These are phyloP conservation scores for Apotomis turbidana DNA, from an alignment of 2,888 invertebrate genomes.

Conservation along the genomic window DNA sequence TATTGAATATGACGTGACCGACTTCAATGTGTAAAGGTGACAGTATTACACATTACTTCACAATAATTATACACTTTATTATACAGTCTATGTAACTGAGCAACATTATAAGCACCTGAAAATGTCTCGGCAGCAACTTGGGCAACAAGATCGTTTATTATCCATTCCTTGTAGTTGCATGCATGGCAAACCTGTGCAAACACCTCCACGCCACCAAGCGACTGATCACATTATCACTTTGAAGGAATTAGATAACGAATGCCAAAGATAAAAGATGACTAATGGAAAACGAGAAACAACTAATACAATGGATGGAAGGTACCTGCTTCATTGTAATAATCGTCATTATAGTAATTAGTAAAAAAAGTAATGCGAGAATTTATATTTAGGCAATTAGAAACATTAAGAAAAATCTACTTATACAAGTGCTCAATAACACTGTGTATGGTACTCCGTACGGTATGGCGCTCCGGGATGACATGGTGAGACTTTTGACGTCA, in stretches of 20 bases:
- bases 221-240: constrained; percentile 52
- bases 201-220: constrained; percentile 49
- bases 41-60: neutral
- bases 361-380: too few relatives aligned
- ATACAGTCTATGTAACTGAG: neutral
- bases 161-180: constrained; percentile 19
- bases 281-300: constrained; percentile 53
- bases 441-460: too few relatives aligned
- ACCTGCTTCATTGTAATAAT: neutral
- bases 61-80: constrained; percentile 1
- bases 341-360: too few relatives aligned
- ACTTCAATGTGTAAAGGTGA: neutral
- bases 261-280: constrained; percentile 70
- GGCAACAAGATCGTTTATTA: constrained; percentile 26
- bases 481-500: too few relatives aligned
- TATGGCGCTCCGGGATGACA: too few relatives aligned
- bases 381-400: too few relatives aligned
- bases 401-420: too few relatives aligned
- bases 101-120: constrained; percentile 29
- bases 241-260: constrained; percentile 61
- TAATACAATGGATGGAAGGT: constrained; percentile 10
- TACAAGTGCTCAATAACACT: too few relatives aligned
- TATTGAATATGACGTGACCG: neutral
- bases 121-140: constrained; percentile 28
- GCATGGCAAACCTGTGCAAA: constrained; percentile 24